Base-by-base conservation (phyloP, 2,113 vertebrate species). In the Bucco capensis region DNA sequence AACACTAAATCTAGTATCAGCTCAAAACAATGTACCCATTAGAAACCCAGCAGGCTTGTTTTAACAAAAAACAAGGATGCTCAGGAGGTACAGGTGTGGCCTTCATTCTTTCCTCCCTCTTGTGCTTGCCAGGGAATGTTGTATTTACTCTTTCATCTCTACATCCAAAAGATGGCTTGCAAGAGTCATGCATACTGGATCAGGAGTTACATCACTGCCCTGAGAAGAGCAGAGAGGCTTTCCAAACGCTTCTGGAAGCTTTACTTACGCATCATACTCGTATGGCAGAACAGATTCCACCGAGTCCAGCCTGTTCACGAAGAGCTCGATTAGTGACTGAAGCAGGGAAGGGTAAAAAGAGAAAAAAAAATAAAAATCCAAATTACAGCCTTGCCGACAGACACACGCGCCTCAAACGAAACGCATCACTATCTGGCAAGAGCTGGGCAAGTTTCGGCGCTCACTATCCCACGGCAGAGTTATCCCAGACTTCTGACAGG, bases 261-360 rank as follows among this genome's bases (percentile, higher is more conserved):
- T 9, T 94, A 99, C 98, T 98, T 97, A 99, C 98, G 97, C 97
- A 46, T 99, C 98, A 79, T 99, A 99, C 69, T 99, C 98, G 18
- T 98, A 99, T 0, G 98, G 98, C 27, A 99, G 95, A 53, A 98
- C 98, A 12, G 98, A 99, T 93, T 99, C 98, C 46, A 98, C 97
- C 0, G 99, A 99, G 93, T 98, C 98, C 96, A 99, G 83, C 12
- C 98, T 98, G 88, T 98, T 99, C 81, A 99, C 98, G 94, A 98
- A 99, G 28, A 99, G 95, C 95, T 98, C 95, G 37, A 99, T 98
- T 4, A 85, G 33, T 2, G 95, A 97, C 98, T 99, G 93, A 28
- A 96, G 97, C n/a, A 37, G 21, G 19, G 42, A 65, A 56, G 14
- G 3, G 10, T 21, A 9, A 5, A 2, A 27, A 6, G 2, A 56